phyloP scores from a whole-genome alignment of 2,888 invertebrate genomes.

The Spilarctia lutea region DNA sequence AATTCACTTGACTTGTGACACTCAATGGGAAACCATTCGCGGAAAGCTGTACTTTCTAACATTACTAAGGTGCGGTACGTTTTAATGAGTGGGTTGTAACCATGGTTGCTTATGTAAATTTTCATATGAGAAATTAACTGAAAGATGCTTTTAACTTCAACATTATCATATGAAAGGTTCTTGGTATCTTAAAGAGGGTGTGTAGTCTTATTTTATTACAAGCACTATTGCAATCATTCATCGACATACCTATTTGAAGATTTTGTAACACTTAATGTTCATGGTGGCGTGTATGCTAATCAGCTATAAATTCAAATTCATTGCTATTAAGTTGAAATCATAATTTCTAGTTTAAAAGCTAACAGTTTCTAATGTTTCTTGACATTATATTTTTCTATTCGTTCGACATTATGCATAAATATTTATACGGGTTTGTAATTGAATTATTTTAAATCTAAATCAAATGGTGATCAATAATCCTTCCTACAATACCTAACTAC shows the following conservation, averaged over 20 bases:
- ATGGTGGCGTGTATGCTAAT: conserved; percentile 25
- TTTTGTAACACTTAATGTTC: conserved; percentile 36
- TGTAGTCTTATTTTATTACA: conserved; percentile 39
- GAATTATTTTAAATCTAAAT: neutral
- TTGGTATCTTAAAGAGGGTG: conserved; percentile 49
- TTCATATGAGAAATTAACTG: conserved; percentile 52
- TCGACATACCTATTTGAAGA: conserved; percentile 34
- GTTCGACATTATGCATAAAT: neutral
- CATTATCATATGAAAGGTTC: conserved; percentile 50
- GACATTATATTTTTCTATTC: conserved; percentile 2
- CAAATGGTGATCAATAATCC: neutral
- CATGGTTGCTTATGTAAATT: conserved; percentile 51
- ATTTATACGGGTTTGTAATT: neutral
- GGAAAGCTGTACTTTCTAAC: conserved; percentile 76
- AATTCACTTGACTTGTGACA: conserved; percentile 68
- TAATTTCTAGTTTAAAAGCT: neutral
- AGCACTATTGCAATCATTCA: conserved; percentile 42
- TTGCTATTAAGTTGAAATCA: conserved; percentile 30
- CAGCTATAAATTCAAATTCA: conserved; percentile 20
- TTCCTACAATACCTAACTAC: neutral
- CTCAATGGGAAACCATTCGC: conserved; percentile 62
- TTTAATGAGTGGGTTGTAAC: conserved; percentile 57
- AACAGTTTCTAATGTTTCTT: conserved; percentile 3
- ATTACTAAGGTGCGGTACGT: conserved; percentile 53
- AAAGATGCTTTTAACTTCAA: conserved; percentile 48